phyloP scores from a whole-genome alignment of 2,797 vertebrate genomes.

The Gymnoscopelus braueri region DNA sequence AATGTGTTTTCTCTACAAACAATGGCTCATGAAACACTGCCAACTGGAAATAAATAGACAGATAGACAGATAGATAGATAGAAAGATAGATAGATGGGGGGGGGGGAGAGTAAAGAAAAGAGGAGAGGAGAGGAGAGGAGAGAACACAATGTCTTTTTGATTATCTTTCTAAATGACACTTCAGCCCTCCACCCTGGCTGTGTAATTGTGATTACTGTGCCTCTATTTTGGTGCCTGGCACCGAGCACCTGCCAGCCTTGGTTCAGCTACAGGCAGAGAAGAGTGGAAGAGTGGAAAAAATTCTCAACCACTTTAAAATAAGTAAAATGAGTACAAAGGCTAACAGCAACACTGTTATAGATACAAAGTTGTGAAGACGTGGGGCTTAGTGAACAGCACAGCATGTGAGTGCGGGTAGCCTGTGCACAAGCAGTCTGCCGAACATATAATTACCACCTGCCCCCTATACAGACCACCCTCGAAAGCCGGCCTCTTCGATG shows the following conservation, averaged over 20 bases:
- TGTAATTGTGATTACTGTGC: conserved; percentile 68
- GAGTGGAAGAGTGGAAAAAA: too few relatives aligned
- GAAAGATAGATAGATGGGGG: not conserved
- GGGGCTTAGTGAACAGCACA: too few relatives aligned
- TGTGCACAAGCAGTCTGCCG: too few relatives aligned
- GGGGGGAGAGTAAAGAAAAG: conserved; percentile 10
- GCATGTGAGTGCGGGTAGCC: too few relatives aligned
- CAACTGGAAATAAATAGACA: conserved; percentile 17
- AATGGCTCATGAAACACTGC: conserved; percentile 51
- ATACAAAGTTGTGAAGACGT: not conserved
- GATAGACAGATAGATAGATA: too few relatives aligned
- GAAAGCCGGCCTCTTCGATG: too few relatives aligned
- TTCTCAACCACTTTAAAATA: too few relatives aligned
- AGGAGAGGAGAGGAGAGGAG: conserved; percentile 21
- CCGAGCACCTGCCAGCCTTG: conserved; percentile 35
- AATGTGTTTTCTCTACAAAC: conserved; percentile 40
- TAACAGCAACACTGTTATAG: not conserved
- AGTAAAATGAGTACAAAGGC: not conserved
- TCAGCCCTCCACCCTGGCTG: conserved; percentile 58
- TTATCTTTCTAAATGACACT: conserved; percentile 69
- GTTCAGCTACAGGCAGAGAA: conserved; percentile 37
- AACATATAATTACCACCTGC: too few relatives aligned
- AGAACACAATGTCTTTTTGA: conserved; percentile 60
- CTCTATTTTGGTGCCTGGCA: conserved; percentile 57
- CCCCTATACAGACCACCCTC: too few relatives aligned